Evolutionary conservation across 1,140 invertebrate genomes (phyloP).

Genomic region (Magallana angulata): DNA sequence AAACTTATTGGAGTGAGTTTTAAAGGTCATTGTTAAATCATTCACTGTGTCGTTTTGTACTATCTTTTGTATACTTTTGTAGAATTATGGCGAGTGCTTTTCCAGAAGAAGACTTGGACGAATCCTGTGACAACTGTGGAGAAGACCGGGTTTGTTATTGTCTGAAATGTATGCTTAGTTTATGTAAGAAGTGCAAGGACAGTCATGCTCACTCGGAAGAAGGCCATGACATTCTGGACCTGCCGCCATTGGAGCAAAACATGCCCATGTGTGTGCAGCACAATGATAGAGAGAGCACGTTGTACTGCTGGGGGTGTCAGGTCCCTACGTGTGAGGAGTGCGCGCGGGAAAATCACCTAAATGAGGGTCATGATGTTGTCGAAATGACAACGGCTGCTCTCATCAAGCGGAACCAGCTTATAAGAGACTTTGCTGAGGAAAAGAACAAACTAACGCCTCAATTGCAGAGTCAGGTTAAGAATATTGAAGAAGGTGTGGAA

Average conservation of each 20-base stretch:
- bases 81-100: neutral
- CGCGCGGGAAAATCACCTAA: neutral
- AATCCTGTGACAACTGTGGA: neutral
- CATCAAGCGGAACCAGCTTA: neutral
- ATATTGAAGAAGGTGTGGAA: neutral
- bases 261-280: neutral
- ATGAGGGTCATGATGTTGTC: neutral
- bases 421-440: neutral
- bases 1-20: too few relatives aligned
- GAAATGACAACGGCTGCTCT: neutral
- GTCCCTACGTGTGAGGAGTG: neutral
- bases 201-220: neutral
- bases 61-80: neutral
- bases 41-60: too few relatives aligned
- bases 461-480: neutral
- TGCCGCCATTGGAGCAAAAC: neutral
- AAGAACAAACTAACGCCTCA: neutral
- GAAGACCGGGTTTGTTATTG: neutral
- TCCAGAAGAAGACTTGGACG: neutral
- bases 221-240: neutral
- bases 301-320: conserved; percentile 2
- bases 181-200: conserved; percentile 15
- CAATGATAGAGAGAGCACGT: neutral
- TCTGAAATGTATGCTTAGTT: neutral
- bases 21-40: too few relatives aligned